Conservation (phyloP, 1,140 invertebrate species). For the Pachyrhynchus sulphureomaculatus region DNA sequence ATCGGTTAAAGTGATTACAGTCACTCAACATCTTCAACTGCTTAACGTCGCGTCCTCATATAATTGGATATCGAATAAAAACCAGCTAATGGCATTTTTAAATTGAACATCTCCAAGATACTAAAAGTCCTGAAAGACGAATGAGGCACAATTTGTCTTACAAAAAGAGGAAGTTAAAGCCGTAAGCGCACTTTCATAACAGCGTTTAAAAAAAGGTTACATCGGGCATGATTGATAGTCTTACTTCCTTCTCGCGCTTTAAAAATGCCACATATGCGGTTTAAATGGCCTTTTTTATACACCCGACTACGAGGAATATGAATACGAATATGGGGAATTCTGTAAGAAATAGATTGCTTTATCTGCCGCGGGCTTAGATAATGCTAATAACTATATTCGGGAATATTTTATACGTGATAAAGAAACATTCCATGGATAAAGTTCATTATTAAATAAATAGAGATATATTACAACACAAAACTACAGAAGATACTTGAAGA, state of each 20-base stretch:
- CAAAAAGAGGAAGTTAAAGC: conserved; percentile 23
- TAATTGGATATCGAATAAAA: too few species aligned
- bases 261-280: conserved; percentile 8
- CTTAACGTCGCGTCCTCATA: too few species aligned
- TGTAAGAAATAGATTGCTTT: background rate
- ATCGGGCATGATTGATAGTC: conserved; percentile 23
- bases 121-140: conserved; percentile 3
- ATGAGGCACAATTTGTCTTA: conserved; percentile 20
- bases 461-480: too few species aligned
- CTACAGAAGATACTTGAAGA: too few species aligned
- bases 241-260: background rate
- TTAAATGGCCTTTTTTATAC: conserved; percentile 29
- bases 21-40: too few species aligned
- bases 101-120: conserved; percentile 13
- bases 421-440: too few species aligned
- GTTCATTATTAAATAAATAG: too few species aligned
- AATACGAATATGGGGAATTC: conserved; percentile 18
- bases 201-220: conserved; percentile 27
- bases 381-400: background rate
- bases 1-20: too few species aligned
- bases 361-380: conserved; percentile 4
- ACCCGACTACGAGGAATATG: conserved; percentile 15
- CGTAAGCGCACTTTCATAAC: conserved; percentile 22
- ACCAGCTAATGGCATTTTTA: background rate
- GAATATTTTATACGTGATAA: too few species aligned